A percentile compares a stretch with the other conserved stretches of the same genome.
phyloP scores from a whole-genome alignment of 2,888 invertebrate genomes.

The Spialia ferax region DNA sequence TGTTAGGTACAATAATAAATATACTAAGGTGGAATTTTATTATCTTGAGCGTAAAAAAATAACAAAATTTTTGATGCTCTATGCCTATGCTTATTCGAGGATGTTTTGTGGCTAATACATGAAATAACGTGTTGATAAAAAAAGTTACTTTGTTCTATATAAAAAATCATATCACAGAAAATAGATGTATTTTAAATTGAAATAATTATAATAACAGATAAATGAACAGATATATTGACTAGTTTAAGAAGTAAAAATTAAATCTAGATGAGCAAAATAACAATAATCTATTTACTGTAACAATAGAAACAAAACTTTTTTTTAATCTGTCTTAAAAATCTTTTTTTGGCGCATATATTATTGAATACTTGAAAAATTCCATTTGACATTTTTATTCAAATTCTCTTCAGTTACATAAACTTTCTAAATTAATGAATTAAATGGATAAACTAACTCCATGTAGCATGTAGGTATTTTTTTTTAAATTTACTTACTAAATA shows the following conservation, averaged over 20 bases:
- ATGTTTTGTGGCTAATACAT: constrained; percentile 79
- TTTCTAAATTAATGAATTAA: no score
- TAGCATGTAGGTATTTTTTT: no score
- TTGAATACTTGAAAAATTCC: not conserved
- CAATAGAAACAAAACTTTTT: not conserved
- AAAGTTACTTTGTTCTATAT: constrained; percentile 72
- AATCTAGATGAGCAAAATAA: constrained; percentile 61
- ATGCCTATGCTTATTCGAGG: constrained; percentile 61
- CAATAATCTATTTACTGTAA: constrained; percentile 26
- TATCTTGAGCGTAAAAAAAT: constrained; percentile 24
- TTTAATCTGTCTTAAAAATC: not conserved
- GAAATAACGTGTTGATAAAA: constrained; percentile 51
- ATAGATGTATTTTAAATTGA: constrained; percentile 60
- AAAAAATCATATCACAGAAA: constrained; percentile 78
- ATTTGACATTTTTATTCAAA: not conserved
- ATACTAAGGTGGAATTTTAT: constrained; percentile 22
- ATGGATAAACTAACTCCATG: no score
- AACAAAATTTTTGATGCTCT: constrained; percentile 37
- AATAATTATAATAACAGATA: constrained; percentile 49
- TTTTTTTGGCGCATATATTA: not conserved
- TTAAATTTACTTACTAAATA: not conserved
- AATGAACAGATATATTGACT: constrained; percentile 76
- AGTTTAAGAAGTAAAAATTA: constrained; percentile 67
- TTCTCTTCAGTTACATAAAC: no score
- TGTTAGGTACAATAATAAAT: not conserved